Evolutionary conservation across 2,113 vertebrate genomes (phyloP).

Genomic region (Centropristis striata): DNA sequence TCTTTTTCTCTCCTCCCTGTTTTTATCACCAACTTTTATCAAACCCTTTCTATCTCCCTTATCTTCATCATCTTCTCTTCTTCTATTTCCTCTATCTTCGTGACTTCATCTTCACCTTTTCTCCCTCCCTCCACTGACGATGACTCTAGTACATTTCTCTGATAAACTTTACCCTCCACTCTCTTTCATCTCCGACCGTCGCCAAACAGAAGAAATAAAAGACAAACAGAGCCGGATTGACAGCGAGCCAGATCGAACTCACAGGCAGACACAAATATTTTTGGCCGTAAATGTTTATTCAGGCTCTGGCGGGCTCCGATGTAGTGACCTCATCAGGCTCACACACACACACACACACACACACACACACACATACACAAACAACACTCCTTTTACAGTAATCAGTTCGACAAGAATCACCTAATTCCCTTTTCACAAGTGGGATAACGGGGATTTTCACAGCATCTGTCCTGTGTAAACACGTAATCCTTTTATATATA

Average conservation of each 20-base stretch:
- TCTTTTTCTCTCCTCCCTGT: not conserved
- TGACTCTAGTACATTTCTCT: constrained; percentile 13
- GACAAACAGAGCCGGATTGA: constrained; percentile 62
- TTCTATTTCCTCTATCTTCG: not conserved
- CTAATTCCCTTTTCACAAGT: constrained; percentile 17
- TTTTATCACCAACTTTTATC: not conserved
- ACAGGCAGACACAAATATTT: constrained; percentile 67
- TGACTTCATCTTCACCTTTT: not conserved
- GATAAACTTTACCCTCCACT: constrained; percentile 58
- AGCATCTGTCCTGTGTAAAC: constrained; percentile 48
- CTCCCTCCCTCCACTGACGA: not conserved
- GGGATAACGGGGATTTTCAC: constrained; percentile 31
- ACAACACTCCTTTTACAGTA: constrained; percentile 33
- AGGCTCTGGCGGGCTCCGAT: constrained; percentile 51
- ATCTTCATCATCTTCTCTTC: not conserved
- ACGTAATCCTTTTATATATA: constrained; percentile 59
- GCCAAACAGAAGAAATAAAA: constrained; percentile 60
- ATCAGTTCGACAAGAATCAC: constrained; percentile 14
- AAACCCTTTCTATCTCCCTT: not conserved
- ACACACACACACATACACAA: constrained; percentile 4
- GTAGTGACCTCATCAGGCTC: constrained; percentile 57
- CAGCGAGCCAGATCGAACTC: constrained; percentile 55
- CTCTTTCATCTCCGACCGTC: constrained; percentile 58
- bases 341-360: constrained; percentile 7
- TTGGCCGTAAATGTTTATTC: constrained; percentile 69